These are phyloP conservation scores for Caenorhabditis panamensis DNA, from an alignment of 2,888 invertebrate genomes.

Conservation along the genomic window DNA sequence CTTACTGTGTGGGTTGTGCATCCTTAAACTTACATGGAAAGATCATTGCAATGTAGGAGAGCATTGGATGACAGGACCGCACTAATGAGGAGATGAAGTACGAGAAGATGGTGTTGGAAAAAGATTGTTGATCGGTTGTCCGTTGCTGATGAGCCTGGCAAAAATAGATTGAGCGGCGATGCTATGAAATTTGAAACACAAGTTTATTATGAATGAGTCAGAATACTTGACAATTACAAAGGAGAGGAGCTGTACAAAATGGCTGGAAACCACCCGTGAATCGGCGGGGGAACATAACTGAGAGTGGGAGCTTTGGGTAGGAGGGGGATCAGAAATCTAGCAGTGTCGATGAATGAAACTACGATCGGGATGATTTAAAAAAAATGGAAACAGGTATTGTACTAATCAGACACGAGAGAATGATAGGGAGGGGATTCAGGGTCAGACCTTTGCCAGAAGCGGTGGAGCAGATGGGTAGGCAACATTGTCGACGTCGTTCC, in stretches of 20 bases:
- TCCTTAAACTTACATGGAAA: too few relatives aligned
- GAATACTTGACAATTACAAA: neutral
- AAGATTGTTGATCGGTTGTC: too few relatives aligned
- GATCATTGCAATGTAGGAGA: too few relatives aligned
- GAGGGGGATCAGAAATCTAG: neutral
- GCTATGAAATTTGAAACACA: neutral
- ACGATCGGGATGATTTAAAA: too few relatives aligned
- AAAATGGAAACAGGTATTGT: neutral
- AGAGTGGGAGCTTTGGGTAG: neutral
- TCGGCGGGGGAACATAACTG: neutral
- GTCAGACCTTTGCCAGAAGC: slow-evolving; percentile 59
- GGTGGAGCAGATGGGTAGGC: slow-evolving; percentile 61
- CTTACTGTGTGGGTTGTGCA: too few relatives aligned
- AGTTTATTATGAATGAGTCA: neutral
- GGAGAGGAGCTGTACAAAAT: neutral
- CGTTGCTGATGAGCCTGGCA: too few relatives aligned
- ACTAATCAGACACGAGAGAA: neutral
- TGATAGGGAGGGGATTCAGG: neutral
- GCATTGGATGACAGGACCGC: too few relatives aligned
- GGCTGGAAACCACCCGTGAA: slow-evolving; percentile 8
- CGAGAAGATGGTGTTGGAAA: too few relatives aligned
- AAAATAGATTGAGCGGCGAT: too few relatives aligned
- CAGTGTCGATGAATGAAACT: too few relatives aligned
- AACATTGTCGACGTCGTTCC: slow-evolving; percentile 35
- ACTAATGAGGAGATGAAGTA: too few relatives aligned